Conservation (phyloP, 2,888 invertebrate genomes). For the Liopterus haemorrhoidalis region DNA sequence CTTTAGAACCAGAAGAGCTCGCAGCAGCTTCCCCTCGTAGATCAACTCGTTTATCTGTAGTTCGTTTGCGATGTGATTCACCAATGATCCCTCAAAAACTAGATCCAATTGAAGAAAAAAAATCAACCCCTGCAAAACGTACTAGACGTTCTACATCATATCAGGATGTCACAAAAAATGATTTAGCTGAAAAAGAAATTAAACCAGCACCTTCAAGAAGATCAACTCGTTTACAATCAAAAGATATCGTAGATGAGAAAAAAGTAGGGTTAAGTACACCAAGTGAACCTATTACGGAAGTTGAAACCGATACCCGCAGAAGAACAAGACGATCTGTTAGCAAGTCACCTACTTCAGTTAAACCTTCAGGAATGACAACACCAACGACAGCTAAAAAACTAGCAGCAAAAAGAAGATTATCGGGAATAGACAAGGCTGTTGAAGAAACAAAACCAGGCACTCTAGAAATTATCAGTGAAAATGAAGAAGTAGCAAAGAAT, state of each 20-base stretch:
- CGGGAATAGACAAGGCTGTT: constrained; percentile 23
- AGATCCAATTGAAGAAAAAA: neutral
- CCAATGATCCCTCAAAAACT: constrained; percentile 6
- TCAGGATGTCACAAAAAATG: constrained; percentile 3
- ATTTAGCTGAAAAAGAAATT: neutral
- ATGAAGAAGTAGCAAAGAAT: constrained; percentile 14
- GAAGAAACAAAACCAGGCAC: constrained; percentile 17
- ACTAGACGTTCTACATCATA: constrained; percentile 11
- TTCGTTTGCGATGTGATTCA: constrained; percentile 11
- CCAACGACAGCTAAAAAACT: constrained; percentile 8
- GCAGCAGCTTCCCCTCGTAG: constrained; percentile 10
- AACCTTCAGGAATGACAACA: constrained; percentile 6
- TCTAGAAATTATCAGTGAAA: constrained; percentile 29
- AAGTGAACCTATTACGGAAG: constrained; percentile 13
- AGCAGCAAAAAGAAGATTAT: constrained; percentile 24
- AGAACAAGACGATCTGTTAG: constrained; percentile 27
- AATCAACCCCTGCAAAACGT: constrained; percentile 3
- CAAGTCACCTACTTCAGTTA: constrained; percentile 25
- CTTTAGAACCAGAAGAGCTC: constrained; percentile 15
- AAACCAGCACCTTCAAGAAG: constrained; percentile 2
- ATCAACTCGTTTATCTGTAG: constrained; percentile 11
- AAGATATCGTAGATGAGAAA: constrained; percentile 20
- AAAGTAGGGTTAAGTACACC: constrained; percentile 11
- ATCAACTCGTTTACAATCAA: constrained; percentile 3
- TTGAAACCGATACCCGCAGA: neutral